A percentile compares a stretch with the other conserved stretches of the same genome.
Conservation (phyloP, 37 sponge, comb jelly and placozoan species). For the Axinella damicornis region DNA sequence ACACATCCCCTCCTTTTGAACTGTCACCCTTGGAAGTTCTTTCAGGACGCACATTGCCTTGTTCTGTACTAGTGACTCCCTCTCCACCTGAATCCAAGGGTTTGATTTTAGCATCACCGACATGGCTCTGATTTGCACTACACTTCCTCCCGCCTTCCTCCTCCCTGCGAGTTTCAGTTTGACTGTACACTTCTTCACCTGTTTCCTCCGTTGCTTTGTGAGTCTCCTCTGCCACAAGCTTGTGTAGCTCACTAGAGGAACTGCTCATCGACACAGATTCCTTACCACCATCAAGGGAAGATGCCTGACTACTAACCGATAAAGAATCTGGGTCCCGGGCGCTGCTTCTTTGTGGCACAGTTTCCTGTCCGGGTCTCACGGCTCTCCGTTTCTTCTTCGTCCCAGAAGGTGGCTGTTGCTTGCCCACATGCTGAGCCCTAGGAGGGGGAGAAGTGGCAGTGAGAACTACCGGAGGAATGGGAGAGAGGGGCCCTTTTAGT, state of each 20-base stretch:
- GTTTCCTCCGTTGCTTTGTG: neutral
- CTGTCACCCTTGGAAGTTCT: neutral
- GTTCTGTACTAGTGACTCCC: neutral
- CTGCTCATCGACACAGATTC: neutral
- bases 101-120: too few species aligned
- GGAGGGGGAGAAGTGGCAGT: too few species aligned
- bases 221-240: neutral
- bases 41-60: neutral
- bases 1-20: neutral
- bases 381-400: conserved; percentile 44
- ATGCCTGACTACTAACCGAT: conserved; percentile 12
- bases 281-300: neutral
- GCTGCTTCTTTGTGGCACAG: neutral
- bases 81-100: too few species aligned
- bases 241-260: neutral
- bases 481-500: neutral
- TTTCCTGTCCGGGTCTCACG: conserved; percentile 29
- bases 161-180: too few species aligned
- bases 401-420: neutral
- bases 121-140: too few species aligned
- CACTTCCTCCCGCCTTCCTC: too few species aligned
- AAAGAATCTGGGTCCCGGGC: neutral
- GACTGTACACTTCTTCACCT: neutral
- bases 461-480: too few species aligned
- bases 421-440: neutral